Evolutionary conservation across 64 coral and sea anemone species (phyloP).

Genomic region (Pocillopora damicornis): DNA sequence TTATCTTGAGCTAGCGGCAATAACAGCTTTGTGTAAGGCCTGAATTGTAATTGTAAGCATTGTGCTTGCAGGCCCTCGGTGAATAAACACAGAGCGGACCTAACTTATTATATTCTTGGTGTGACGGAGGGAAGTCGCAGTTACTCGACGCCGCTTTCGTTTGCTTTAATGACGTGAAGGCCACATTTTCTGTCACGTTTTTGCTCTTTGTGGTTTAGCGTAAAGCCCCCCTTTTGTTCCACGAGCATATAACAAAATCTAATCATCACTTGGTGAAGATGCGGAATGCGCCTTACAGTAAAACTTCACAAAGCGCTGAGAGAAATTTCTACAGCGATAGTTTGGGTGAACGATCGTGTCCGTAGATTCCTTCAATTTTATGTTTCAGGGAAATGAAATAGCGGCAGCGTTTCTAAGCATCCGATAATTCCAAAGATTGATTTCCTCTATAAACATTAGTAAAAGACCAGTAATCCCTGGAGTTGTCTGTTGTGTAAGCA

Average conservation of each 20-base stretch:
- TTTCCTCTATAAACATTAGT: slow-evolving; percentile 21
- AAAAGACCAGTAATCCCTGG: slow-evolving; percentile 6
- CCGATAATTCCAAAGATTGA: slow-evolving; percentile 3
- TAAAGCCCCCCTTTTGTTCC: slow-evolving; percentile 18
- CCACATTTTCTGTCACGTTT: slow-evolving; percentile 16
- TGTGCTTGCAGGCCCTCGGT: slow-evolving; percentile 41
- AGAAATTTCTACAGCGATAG: background rate
- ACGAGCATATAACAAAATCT: slow-evolving; percentile 7
- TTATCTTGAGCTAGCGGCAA: slow-evolving; percentile 43
- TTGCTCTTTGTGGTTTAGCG: slow-evolving; percentile 22
- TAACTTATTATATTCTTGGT: background rate
- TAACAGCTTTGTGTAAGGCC: slow-evolving; percentile 62
- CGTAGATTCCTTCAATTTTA: background rate
- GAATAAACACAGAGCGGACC: slow-evolving; percentile 43
- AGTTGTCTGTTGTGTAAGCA: slow-evolving; percentile 2
- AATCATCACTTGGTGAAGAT: background rate
- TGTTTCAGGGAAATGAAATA: background rate
- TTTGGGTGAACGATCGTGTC: background rate
- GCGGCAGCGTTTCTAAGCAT: background rate
- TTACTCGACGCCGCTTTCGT: background rate
- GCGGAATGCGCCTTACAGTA: background rate
- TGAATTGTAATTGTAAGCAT: slow-evolving; percentile 78
- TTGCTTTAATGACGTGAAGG: background rate
- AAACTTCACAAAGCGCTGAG: background rate
- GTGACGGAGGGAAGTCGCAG: background rate